These are phyloP conservation scores for Myodes glareolus DNA, from an alignment of 2,113 vertebrate species.

Conservation along the genomic window DNA sequence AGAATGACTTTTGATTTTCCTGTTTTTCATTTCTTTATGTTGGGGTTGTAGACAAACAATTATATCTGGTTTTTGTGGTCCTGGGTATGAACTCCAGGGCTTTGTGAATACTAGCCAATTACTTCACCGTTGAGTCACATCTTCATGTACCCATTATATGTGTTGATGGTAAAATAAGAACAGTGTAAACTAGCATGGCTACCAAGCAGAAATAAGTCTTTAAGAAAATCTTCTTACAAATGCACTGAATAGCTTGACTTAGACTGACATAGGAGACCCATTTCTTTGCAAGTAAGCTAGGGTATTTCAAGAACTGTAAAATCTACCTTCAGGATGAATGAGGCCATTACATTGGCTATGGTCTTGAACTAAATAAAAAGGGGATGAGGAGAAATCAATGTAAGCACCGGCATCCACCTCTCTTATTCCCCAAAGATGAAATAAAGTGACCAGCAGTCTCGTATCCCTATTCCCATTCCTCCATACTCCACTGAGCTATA, in stretches of 20 bases:
- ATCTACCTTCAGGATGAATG: background rate
- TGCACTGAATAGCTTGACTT: background rate
- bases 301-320: background rate
- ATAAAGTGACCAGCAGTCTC: no score
- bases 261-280: background rate
- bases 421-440: background rate
- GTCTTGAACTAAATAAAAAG: background rate
- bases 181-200: background rate
- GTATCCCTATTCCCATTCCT: background rate
- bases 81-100: background rate
- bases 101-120: background rate
- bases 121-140: background rate
- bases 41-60: background rate
- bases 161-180: background rate
- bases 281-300: background rate
- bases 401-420: no score
- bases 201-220: background rate
- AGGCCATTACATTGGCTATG: no score
- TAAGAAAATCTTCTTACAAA: background rate
- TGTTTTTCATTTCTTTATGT: background rate
- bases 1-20: background rate
- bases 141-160: background rate
- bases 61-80: background rate
- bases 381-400: background rate
- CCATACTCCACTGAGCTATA: background rate